Evolutionary conservation across 2,888 invertebrate genomes (phyloP).

Genomic region (Drosophila differens): DNA sequence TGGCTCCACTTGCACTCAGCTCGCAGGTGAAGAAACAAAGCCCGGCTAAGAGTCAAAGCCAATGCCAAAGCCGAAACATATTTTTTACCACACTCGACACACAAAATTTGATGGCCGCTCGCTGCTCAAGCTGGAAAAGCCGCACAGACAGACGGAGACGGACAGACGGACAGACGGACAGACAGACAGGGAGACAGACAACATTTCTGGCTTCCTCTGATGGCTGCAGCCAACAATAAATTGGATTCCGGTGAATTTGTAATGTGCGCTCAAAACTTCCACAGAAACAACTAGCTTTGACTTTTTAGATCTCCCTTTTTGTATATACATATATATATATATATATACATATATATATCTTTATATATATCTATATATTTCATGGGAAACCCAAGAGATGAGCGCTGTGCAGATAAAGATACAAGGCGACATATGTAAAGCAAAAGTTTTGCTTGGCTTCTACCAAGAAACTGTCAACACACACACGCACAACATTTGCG

Average conservation of each 20-base stretch:
- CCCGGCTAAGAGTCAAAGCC: constrained; percentile 17
- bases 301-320: constrained; percentile 37
- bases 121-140: constrained; percentile 24
- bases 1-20: constrained; percentile 7
- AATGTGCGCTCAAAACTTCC: constrained; percentile 73
- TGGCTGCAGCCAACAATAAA: constrained; percentile 63
- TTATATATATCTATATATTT: constrained; percentile 32
- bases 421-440: constrained; percentile 65
- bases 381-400: constrained; percentile 60
- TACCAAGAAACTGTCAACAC: constrained; percentile 75
- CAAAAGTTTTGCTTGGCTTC: constrained; percentile 50
- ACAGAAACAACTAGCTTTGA: constrained; percentile 52
- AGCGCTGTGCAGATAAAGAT: constrained; percentile 39
- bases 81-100: constrained; percentile 41
- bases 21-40: constrained; percentile 8
- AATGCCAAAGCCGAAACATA: neutral
- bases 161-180: constrained; percentile 22
- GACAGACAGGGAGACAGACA: neutral
- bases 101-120: constrained; percentile 54
- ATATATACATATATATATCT: constrained; percentile 9
- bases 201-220: constrained; percentile 43
- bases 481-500: constrained; percentile 39
- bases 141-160: constrained; percentile 37
- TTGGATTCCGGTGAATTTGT: constrained; percentile 78
- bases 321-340: neutral